These are phyloP conservation scores for Heliconius erato DNA, from an alignment of 2,888 invertebrate genomes.

Conservation along the genomic window DNA sequence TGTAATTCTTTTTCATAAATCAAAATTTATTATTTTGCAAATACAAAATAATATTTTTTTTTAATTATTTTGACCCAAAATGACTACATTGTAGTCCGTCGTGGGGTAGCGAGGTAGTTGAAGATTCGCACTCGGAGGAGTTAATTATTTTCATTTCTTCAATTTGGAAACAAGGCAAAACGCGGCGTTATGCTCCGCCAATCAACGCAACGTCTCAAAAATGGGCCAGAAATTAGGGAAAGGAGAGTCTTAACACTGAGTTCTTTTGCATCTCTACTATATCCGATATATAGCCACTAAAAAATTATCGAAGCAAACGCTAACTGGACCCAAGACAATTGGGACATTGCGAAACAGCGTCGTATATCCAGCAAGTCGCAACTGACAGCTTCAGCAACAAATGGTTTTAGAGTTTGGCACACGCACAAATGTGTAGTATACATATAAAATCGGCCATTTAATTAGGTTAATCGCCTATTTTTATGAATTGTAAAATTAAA, in stretches of 20 bases:
- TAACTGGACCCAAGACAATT: not conserved
- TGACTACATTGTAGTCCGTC: not conserved
- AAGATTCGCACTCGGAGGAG: too few relatives aligned
- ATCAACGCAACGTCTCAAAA: too few relatives aligned
- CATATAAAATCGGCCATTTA: constrained; percentile 27
- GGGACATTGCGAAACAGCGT: not conserved
- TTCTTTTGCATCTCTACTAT: too few relatives aligned
- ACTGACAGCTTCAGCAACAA: constrained; percentile 30
- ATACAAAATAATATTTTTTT: not conserved
- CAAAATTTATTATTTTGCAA: too few relatives aligned
- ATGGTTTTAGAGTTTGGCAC: constrained; percentile 36
- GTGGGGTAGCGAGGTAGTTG: too few relatives aligned
- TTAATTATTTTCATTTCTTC: too few relatives aligned
- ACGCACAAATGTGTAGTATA: constrained; percentile 18
- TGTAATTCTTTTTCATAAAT: too few relatives aligned
- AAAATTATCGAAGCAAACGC: not conserved
- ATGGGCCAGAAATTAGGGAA: too few relatives aligned
- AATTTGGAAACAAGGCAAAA: too few relatives aligned
- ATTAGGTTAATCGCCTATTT: constrained; percentile 37
- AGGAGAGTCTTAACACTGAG: too few relatives aligned
- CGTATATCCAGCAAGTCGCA: not conserved
- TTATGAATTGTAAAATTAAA: not conserved
- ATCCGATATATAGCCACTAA: not conserved
- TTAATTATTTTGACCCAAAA: not conserved
- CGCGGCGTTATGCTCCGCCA: too few relatives aligned